Percentiles rank a stretch among this genome's conserved stretches.
phyloP scores from a whole-genome alignment of 2,113 vertebrate genomes.

The Rhinolophus ferrumequinum region DNA sequence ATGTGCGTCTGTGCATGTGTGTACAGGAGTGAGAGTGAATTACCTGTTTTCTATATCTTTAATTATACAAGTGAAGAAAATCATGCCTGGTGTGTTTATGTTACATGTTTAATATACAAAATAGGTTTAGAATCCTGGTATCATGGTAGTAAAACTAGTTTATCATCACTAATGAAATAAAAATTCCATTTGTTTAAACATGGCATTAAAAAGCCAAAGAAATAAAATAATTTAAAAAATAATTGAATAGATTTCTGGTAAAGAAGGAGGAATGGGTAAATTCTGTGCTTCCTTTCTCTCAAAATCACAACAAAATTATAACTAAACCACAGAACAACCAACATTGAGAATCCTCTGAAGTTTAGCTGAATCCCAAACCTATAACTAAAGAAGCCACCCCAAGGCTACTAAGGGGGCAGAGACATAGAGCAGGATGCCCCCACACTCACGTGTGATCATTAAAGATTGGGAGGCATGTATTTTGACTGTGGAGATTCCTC shows the following conservation, averaged over 20 bases:
- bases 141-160: neutral
- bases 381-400: too few species aligned
- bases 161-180: neutral
- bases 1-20: neutral
- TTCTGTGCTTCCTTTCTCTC: too few species aligned
- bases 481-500: too few species aligned
- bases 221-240: neutral
- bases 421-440: too few species aligned
- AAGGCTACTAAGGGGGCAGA: too few species aligned
- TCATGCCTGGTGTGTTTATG: neutral
- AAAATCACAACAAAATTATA: too few species aligned
- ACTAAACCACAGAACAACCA: too few species aligned
- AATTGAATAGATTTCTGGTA: neutral
- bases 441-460: too few species aligned
- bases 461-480: too few species aligned
- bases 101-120: neutral
- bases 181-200: neutral
- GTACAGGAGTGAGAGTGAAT: neutral
- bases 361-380: too few species aligned
- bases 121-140: neutral
- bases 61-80: neutral
- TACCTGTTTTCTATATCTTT: neutral
- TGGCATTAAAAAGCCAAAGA: neutral
- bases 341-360: too few species aligned
- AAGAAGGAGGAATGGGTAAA: too few species aligned